Evolutionary conservation across 2,113 vertebrate genomes (phyloP), one percentile per base, ranked within the genome.

Genomic region (Thamnophis sirtalis): DNA sequence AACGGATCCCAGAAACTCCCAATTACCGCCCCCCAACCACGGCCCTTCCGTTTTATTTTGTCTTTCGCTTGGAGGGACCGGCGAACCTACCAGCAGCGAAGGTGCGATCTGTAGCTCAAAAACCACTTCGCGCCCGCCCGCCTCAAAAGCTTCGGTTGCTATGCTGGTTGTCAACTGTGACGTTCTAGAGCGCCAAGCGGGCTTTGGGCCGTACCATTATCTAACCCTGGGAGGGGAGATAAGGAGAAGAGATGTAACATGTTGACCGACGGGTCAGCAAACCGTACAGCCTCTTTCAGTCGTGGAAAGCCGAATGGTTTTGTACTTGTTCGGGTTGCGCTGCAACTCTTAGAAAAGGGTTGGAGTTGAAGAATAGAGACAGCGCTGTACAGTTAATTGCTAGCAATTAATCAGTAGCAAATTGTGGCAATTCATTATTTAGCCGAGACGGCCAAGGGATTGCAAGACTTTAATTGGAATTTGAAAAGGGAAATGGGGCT

Each of bases 91-190:
- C 91, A 49, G 86, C 33, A 0, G 24, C 13, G 91, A 38, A 73
- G 60, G 86, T 33, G n/a, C 22, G 84, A 86, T 49, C 49, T 11
- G 24, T 15, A 51, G 15, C 26, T 28, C 6, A 54, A 28, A 28
- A 87, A 54, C 5, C 50, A 6, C 26, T 51, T n/a, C 5, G 21
- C 86, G 17, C 13, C 86, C 51, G 86, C 24, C 86, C 50, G 43
- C 26, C 48, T 28, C 24, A 26, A 28, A 49, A 51, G 24, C 85
- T 50, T 86, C 4, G 49, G 92, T 93, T 93, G 92, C 92, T 93
- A 93, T 51, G 92, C 86, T 13, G 4, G 19, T 3, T 22, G 21
- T 24, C 63, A 58, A 88, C 43, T 58, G 89, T 9, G 9, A 43
- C 6, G 28, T 63, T 84, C 92, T 55, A 24, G n/a, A 53, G 49